Evolutionary conservation across 2,888 invertebrate genomes (phyloP), one percentile per base, ranked within the genome.

Genomic region (Ligdia adustata): DNA sequence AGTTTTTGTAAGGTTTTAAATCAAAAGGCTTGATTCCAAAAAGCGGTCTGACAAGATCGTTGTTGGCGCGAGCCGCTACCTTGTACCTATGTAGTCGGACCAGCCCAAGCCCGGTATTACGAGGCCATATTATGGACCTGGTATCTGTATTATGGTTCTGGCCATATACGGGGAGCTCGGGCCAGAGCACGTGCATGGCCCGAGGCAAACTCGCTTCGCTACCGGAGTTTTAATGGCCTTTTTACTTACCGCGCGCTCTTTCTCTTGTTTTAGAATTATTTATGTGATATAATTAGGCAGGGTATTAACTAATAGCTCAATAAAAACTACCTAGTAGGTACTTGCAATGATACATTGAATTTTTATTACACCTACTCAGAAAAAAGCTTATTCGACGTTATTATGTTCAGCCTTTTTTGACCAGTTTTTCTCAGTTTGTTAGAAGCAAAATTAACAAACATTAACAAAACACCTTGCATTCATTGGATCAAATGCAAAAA

Each of bases 211-310:
- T 31, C 44, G 49, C 18, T 24, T 26, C 54, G 86, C 86, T 88
- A 87, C 89, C 75, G 86, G 77, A 67, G 71, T 82, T 72, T 79
- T 80, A 80, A 79, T 81, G 71, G 72, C 69, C 74, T 81, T 79
- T 82, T 84, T 75, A 40, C 18, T 27, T n/a, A n/a, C 7, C 40
- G 58, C 61, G 61, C 69, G 55, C 59, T 66, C 66, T 71, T 65
- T 70, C 66, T 72, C 68, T 75, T 70, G 62, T 69, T 69, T 66
- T 67, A 61, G 63, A 44, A 41, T 42, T 27, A 42, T 48, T 48
- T 42, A 42, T 48, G 65, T 66, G 59, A 41, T 57, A 56, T 57
- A 62, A 66, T 69, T 62, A 66, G 42, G 41, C 57, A 45, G 44
- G 35, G 40, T 12, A 48, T 57, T 57, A 55, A 49, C 39, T 54